Evolutionary conservation across 2,888 invertebrate genomes (phyloP).

Genomic region (Aphidoletes aphidimyza): DNA sequence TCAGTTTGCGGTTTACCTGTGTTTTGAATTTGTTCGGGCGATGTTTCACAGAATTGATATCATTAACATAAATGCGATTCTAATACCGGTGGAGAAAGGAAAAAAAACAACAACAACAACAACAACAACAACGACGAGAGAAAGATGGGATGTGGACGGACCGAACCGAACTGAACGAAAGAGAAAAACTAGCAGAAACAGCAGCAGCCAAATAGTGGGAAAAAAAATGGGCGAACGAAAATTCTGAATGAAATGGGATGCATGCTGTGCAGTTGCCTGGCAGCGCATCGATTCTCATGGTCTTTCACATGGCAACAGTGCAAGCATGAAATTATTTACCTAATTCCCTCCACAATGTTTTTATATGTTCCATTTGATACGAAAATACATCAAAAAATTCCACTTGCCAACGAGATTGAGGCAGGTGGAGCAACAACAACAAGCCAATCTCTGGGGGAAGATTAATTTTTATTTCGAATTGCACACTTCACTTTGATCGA

Average conservation of each 20-base stretch:
- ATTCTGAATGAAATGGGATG: no score
- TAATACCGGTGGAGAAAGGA: not conserved
- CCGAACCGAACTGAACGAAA: not conserved
- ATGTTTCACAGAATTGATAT: constrained; percentile 31
- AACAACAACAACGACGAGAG: no score
- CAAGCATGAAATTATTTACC: constrained; percentile 38
- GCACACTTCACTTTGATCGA: constrained; percentile 51
- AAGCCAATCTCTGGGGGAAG: not conserved
- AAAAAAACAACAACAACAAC: not conserved
- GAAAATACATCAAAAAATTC: constrained; percentile 20
- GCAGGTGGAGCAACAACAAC: constrained; percentile 17
- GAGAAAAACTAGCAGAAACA: no score
- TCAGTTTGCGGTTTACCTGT: constrained; percentile 28
- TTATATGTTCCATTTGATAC: not conserved
- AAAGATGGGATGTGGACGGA: not conserved
- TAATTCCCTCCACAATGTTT: constrained; percentile 43
- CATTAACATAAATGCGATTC: constrained; percentile 51
- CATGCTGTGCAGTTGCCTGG: not conserved
- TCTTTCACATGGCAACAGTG: not conserved
- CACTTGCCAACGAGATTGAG: not conserved
- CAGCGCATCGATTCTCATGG: not conserved
- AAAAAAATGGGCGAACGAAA: no score
- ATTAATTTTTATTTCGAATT: constrained; percentile 42
- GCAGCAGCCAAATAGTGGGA: no score
- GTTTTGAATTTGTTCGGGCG: constrained; percentile 34